Percentiles rank a stretch among this genome's conserved stretches.
Evolutionary conservation across 2,113 vertebrate genomes (phyloP).

Genomic region (Chaetorhynchus papuensis): DNA sequence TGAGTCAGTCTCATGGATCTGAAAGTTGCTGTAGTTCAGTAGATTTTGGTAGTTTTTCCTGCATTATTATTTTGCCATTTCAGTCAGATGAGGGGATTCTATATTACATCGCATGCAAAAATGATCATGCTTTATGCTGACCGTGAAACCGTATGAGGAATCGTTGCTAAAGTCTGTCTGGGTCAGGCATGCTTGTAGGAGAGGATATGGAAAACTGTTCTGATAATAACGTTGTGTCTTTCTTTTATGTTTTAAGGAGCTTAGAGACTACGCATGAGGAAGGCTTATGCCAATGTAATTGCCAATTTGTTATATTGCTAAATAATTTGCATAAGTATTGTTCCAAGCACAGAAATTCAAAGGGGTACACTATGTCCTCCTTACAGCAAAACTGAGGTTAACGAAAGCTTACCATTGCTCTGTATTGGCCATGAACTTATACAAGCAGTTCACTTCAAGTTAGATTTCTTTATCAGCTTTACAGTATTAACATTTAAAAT

Average conservation of each 20-base stretch:
- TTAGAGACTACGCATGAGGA: not conserved
- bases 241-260: not conserved
- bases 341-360: not conserved
- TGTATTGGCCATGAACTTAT: not conserved
- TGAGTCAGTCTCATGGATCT: not conserved
- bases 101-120: not conserved
- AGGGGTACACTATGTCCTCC: not conserved
- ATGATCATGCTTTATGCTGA: accelerated
- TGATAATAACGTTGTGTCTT: not conserved
- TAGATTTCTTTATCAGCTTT: not conserved
- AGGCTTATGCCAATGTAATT: not conserved
- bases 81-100: not conserved
- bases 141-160: not conserved
- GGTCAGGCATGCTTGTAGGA: not conserved
- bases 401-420: not conserved
- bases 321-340: not conserved
- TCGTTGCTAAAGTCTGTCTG: not conserved
- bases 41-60: not conserved
- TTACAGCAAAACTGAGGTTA: not conserved
- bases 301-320: not conserved
- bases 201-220: not conserved
- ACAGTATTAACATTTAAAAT: not conserved
- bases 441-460: not conserved
- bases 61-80: not conserved
- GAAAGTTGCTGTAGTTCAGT: not conserved